These are phyloP conservation scores for Hiodon tergisus DNA, from an alignment of 2,113 vertebrate species.

Conservation along the genomic window DNA sequence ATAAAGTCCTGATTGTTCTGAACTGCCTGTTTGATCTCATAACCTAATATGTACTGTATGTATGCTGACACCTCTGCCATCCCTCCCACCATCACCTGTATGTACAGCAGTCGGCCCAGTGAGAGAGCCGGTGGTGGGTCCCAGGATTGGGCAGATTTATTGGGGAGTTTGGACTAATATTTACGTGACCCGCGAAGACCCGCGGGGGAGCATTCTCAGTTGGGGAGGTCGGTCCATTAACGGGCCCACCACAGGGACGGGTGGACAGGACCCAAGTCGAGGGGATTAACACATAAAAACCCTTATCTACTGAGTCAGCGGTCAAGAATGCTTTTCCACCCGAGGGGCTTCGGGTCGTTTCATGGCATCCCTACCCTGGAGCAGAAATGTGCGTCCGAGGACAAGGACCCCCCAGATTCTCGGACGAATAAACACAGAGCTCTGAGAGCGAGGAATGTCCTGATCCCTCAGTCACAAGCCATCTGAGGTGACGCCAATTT, in stretches of 20 bases:
- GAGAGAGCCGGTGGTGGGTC: conserved; percentile 23
- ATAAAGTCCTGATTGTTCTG: no score
- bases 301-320: conserved; percentile 19
- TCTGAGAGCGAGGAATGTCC: neutral
- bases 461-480: neutral
- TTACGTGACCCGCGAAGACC: conserved; percentile 58
- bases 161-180: conserved; percentile 59
- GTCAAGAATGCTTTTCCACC: neutral
- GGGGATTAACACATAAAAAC: conserved; percentile 20
- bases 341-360: no score
- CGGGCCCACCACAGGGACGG: neutral
- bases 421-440: neutral
- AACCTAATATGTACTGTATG: neutral
- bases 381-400: neutral
- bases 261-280: neutral
- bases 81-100: neutral
- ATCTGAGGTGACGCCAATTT: no score
- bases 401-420: neutral
- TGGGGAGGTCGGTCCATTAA: conserved; percentile 24
- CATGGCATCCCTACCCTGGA: no score
- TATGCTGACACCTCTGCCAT: neutral
- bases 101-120: conserved; percentile 13
- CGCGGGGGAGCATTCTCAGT: conserved; percentile 42
- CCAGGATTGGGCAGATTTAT: conserved; percentile 51
- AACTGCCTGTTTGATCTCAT: no score